Percentiles rank a stretch among this genome's conserved stretches.
These are phyloP conservation scores for Paelopatides confundens DNA, from an alignment of 53 echinoderm and acorn worm species.

Conservation along the genomic window DNA sequence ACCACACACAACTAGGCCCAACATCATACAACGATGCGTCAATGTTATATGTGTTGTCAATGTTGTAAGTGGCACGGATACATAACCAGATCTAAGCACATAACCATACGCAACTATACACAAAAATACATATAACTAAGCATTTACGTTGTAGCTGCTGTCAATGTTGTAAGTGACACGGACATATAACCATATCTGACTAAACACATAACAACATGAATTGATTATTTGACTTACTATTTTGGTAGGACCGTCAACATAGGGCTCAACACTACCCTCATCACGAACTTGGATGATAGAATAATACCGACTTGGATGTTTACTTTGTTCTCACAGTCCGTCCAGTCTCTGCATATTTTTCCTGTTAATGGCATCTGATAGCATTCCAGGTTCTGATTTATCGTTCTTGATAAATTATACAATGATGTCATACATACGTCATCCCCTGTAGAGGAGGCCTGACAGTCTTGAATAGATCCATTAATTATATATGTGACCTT, in stretches of 20 bases:
- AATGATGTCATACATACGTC: neutral
- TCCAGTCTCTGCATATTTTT: neutral
- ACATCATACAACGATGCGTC: too few relatives aligned
- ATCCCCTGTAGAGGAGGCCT: neutral
- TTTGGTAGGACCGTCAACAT: neutral
- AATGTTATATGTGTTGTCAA: neutral
- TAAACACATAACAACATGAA: too few relatives aligned
- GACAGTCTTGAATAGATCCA: neutral
- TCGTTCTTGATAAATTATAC: neutral
- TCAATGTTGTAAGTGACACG: neutral
- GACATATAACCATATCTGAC: too few relatives aligned
- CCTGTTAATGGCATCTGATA: neutral
- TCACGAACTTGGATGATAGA: constrained; percentile 9
- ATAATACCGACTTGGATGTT: constrained; percentile 1
- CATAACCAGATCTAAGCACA: too few relatives aligned
- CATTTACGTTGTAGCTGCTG: neutral
- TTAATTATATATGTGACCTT: neutral
- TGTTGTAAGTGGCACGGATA: too few relatives aligned
- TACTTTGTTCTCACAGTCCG: neutral
- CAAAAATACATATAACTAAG: too few relatives aligned
- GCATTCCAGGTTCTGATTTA: neutral
- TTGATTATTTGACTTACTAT: constrained; percentile 7
- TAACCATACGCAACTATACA: too few relatives aligned
- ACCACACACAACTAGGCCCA: too few relatives aligned
- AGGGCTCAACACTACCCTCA: neutral